A percentile compares a stretch with the other conserved stretches of the same genome.
These are phyloP conservation scores for Elephas maximus DNA, from an alignment of 2,113 vertebrate species.

Conservation along the genomic window DNA sequence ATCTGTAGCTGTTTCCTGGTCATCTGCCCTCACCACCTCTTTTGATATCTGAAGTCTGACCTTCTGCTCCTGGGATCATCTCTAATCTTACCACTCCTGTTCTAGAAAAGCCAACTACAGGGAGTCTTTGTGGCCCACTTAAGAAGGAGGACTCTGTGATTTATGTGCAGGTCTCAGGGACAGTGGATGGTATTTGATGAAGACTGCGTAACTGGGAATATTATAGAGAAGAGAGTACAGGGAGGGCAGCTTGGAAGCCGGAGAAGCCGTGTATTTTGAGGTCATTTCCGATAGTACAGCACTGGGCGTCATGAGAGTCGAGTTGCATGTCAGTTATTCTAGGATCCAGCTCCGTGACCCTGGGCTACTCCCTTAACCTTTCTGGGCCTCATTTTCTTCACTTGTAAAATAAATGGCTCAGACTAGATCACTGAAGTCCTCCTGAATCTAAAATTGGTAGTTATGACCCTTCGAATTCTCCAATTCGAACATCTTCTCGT, in stretches of 20 bases:
- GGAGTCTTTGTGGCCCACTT: background rate
- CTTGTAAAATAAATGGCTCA: no score
- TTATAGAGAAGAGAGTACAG: fast-evolving
- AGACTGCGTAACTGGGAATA: background rate
- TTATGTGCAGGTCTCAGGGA: background rate
- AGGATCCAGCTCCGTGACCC: background rate
- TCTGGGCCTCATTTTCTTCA: background rate
- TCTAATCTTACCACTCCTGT: background rate
- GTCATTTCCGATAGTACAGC: background rate
- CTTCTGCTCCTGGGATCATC: background rate
- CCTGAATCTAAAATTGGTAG: background rate
- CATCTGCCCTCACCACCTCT: background rate
- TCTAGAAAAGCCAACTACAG: background rate
- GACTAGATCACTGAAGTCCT: background rate
- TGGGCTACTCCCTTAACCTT: background rate
- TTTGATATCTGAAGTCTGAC: background rate
- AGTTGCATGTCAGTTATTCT: background rate
- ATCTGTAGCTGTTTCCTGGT: background rate
- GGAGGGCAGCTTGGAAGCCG: background rate
- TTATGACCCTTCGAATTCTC: background rate
- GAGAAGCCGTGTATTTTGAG: background rate
- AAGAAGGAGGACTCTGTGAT: fast-evolving
- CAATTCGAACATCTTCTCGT: background rate
- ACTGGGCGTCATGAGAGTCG: background rate
- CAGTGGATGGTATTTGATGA: background rate